A percentile compares a stretch with the other conserved stretches of the same genome.
phyloP scores from a whole-genome alignment of 2,888 invertebrate species.

The Shargacucullia verbasci region DNA sequence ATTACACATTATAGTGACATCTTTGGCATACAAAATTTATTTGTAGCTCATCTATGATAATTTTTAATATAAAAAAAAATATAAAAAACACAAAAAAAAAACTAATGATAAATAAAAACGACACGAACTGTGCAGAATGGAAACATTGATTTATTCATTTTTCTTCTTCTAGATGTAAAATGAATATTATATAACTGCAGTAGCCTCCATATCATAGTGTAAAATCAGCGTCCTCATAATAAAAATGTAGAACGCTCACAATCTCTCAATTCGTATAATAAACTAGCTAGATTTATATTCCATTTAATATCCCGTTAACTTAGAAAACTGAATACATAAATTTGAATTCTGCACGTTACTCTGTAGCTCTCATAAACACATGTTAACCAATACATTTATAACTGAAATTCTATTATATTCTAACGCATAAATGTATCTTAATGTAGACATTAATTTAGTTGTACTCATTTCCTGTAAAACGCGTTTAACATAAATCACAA shows the following conservation, averaged over 20 bases:
- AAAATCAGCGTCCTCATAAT: slow-evolving; percentile 11
- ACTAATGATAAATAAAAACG: slow-evolving; percentile 23
- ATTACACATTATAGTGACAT: slow-evolving; percentile 32
- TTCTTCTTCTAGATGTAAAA: slow-evolving; percentile 26
- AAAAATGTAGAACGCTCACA: slow-evolving; percentile 13
- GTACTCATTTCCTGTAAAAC: slow-evolving; percentile 67
- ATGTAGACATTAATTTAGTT: slow-evolving; percentile 55
- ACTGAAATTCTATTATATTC: slow-evolving; percentile 41
- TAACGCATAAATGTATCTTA: slow-evolving; percentile 52
- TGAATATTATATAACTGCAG: slow-evolving; percentile 10
- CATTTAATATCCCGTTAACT: slow-evolving; percentile 20
- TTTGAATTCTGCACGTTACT: slow-evolving; percentile 45
- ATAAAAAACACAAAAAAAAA: slow-evolving; percentile 39
- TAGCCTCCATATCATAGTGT: background rate
- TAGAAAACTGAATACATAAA: slow-evolving; percentile 48
- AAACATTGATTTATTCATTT: slow-evolving; percentile 36
- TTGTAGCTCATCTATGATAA: slow-evolving; percentile 48
- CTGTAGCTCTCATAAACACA: slow-evolving; percentile 40
- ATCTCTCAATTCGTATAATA: slow-evolving; percentile 21
- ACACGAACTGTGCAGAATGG: slow-evolving; percentile 45
- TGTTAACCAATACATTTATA: slow-evolving; percentile 31
- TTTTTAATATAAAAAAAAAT: slow-evolving; percentile 32
- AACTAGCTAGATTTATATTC: slow-evolving; percentile 38
- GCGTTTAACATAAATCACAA: too few species aligned
- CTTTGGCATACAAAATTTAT: slow-evolving; percentile 52